Conservation (phyloP, 2,888 invertebrate genomes). For the Germaria angustata region DNA sequence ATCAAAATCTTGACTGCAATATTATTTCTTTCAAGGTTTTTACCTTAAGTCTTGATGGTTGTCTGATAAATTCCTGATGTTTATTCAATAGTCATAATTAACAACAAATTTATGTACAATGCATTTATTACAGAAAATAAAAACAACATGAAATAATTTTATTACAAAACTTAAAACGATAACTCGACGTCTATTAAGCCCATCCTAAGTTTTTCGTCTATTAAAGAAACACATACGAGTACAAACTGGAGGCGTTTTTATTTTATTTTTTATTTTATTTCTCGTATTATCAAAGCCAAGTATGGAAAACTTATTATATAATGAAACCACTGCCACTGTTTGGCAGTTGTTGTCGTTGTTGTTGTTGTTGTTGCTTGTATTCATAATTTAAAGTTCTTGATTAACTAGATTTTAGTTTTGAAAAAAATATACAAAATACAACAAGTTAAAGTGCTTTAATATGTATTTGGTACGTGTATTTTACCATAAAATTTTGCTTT, state of each 20-base stretch:
- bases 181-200: slow-evolving; percentile 15
- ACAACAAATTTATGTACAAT: slow-evolving; percentile 26
- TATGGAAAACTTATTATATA: slow-evolving; percentile 41
- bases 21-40: slow-evolving; percentile 35
- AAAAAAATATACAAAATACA: slow-evolving; percentile 43
- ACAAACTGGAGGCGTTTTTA: slow-evolving; percentile 51
- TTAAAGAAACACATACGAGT: not conserved
- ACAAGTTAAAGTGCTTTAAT: slow-evolving; percentile 51
- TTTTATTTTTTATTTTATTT: not conserved
- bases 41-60: not conserved
- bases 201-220: slow-evolving; percentile 23
- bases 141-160: slow-evolving; percentile 30
- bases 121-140: not conserved
- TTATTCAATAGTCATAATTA: slow-evolving; percentile 42
- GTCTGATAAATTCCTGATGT: slow-evolving; percentile 20
- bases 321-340: slow-evolving; percentile 17
- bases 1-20: no score
- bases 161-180: slow-evolving; percentile 39
- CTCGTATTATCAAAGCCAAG: slow-evolving; percentile 12
- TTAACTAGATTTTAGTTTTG: slow-evolving; percentile 44
- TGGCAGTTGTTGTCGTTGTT: slow-evolving; percentile 13
- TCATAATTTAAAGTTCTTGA: slow-evolving; percentile 63
- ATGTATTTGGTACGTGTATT: slow-evolving; percentile 61
- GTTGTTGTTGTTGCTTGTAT: not conserved
- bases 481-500: slow-evolving; percentile 15